Evolutionary conservation across 2,797 vertebrate species (phyloP).

Genomic region (Gobio occitaniae): DNA sequence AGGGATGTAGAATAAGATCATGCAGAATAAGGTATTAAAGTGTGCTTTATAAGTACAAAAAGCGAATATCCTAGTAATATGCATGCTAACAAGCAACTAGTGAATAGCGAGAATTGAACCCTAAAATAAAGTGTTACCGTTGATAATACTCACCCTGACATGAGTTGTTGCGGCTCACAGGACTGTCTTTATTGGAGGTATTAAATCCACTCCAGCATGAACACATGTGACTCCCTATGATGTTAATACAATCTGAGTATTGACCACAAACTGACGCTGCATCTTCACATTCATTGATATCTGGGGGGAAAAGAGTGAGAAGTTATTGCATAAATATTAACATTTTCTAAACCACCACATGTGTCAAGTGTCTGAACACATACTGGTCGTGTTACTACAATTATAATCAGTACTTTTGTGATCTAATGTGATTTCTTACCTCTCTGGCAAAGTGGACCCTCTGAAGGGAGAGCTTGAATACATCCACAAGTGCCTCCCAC

Average conservation of each 20-base stretch:
- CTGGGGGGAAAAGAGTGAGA: neutral
- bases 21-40: too few relatives aligned
- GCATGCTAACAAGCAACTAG: too few relatives aligned
- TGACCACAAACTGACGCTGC: conserved; percentile 28
- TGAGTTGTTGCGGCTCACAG: neutral
- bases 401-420: neutral
- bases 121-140: too few relatives aligned
- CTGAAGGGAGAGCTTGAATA: conserved; percentile 59
- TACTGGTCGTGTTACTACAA: neutral
- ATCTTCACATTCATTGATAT: conserved; percentile 27
- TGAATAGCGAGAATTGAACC: too few relatives aligned
- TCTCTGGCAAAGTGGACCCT: conserved; percentile 51
- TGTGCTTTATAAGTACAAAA: too few relatives aligned
- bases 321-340: neutral
- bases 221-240: conserved; percentile 29
- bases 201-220: conserved; percentile 12
- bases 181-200: too few relatives aligned
- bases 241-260: conserved; percentile 40
- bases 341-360: fast-evolving
- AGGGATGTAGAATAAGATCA: too few relatives aligned
- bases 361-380: neutral
- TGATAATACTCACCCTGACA: conserved; percentile 21
- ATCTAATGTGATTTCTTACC: conserved; percentile 8
- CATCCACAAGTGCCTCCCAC: too few relatives aligned
- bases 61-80: too few relatives aligned